Base-by-base conservation (phyloP, 2,888 invertebrate species). In the Nymphalis urticae region DNA sequence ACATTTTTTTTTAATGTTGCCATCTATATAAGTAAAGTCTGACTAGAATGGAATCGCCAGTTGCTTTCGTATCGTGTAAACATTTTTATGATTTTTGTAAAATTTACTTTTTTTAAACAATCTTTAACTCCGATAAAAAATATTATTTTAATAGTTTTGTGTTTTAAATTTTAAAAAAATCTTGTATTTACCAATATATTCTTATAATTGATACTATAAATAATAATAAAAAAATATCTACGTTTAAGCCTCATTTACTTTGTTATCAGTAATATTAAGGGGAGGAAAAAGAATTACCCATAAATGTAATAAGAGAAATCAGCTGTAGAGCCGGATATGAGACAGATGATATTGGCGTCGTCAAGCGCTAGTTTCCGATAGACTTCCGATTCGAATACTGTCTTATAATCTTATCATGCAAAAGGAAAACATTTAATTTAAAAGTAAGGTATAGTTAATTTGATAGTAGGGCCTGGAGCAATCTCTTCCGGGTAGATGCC, bases 361-460 rank as follows among this genome's bases (percentile, higher is more conserved):
- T 62, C 64, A 65, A 67, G 64, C 66, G 64, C 66, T 67, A 67
- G 69, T 62, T 72, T 72, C 66, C 69, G 66, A 67, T 64, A 62
- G 36, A 53, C 64, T 64, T 72, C 71, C 69, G 66, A 62, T 48
- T 56, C 56, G 64, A 51, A 53, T 63, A 56, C 63, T 58, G 60
- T 19, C 60, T 68, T 63, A 63, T 61, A 7, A 58, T n/a, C 13
- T 42, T 42, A 42, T 58, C 19, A 19, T 58, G 42, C 19, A 58
- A 58, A 58, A 42, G 58, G 42, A n/a, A 58, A 19, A 6, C 19
- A 13, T 58, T 42, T 42, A 58, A 58, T 42, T 21, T 42, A 27
- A 36, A 56, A 2, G 5, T 51, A 6, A 32, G 6, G 6, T 6
- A 6, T 6, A 6, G 27, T 32, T 32, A 32, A 32, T 6, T 32